Conservation (phyloP, 2,113 vertebrate genomes). For the Ageneiosus marmoratus region DNA sequence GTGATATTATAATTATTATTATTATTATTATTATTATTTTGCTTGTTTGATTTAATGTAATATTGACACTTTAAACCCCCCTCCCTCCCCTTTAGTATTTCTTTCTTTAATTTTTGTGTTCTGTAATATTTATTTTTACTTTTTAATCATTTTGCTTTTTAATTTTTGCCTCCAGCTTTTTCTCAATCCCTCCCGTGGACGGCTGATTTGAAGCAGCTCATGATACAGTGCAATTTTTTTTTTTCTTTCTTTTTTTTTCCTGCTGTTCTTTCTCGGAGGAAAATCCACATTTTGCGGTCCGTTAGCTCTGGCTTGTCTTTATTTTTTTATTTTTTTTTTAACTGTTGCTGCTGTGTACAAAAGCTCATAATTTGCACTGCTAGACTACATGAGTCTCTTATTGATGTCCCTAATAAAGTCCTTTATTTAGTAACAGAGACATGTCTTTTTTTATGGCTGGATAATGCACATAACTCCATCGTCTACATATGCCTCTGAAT, state of each 20-base stretch:
- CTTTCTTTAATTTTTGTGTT: slow-evolving; percentile 71
- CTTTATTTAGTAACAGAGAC: slow-evolving; percentile 55
- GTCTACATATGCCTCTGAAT: not conserved
- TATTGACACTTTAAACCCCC: slow-evolving; percentile 59
- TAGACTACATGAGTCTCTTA: slow-evolving; percentile 55
- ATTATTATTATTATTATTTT: not conserved
- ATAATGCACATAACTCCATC: not conserved
- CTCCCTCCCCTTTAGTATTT: slow-evolving; percentile 38
- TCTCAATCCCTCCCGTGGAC: slow-evolving; percentile 33
- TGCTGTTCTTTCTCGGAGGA: slow-evolving; percentile 43
- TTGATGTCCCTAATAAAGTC: slow-evolving; percentile 57
- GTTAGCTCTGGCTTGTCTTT: slow-evolving; percentile 11
- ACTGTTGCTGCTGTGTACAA: slow-evolving; percentile 51
- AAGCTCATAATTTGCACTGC: slow-evolving; percentile 59
- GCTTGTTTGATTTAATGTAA: slow-evolving; percentile 66
- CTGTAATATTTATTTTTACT: slow-evolving; percentile 87
- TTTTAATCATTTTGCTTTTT: slow-evolving; percentile 57
- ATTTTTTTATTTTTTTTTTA: slow-evolving; percentile 61
- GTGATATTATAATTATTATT: slow-evolving; percentile 51
- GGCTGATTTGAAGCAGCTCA: slow-evolving; percentile 56
- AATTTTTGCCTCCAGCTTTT: slow-evolving; percentile 46
- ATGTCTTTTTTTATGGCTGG: not conserved
- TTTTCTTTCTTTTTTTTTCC: slow-evolving; percentile 49
- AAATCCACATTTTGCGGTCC: slow-evolving; percentile 29
- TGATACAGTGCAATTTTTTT: slow-evolving; percentile 63